Evolutionary conservation across 1,140 invertebrate species (phyloP).

Genomic region (Pomacea maculata): DNA sequence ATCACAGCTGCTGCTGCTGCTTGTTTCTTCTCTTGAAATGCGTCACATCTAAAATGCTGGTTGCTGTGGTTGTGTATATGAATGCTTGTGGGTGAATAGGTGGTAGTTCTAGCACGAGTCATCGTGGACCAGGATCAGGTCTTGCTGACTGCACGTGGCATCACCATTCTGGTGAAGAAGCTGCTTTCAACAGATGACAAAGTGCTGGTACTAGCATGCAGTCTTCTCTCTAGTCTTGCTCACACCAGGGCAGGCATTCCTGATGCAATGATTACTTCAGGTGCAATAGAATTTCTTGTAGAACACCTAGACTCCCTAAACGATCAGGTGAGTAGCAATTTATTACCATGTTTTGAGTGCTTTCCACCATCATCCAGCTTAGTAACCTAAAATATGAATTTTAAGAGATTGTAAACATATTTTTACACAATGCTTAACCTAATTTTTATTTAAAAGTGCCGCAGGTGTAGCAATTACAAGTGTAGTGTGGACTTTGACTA

Average conservation of each 20-base stretch:
- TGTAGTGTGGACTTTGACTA: too few relatives aligned
- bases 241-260: conserved; percentile 65
- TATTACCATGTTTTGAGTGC: too few relatives aligned
- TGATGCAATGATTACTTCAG: conserved; percentile 64
- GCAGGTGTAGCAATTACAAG: too few relatives aligned
- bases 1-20: background rate
- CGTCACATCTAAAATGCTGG: too few relatives aligned
- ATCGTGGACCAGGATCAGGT: conserved; percentile 63
- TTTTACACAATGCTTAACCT: too few relatives aligned
- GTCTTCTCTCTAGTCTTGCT: conserved; percentile 61
- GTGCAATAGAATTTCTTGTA: conserved; percentile 59
- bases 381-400: too few relatives aligned
- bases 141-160: conserved; percentile 58
- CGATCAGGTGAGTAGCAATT: conserved; percentile 38
- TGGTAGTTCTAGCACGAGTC: conserved; percentile 63
- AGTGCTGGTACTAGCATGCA: conserved; percentile 57
- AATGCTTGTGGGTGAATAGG: conserved; percentile 39
- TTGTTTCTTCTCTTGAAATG: background rate
- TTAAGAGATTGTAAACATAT: too few relatives aligned
- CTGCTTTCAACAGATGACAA: conserved; percentile 55
- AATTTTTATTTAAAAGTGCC: too few relatives aligned
- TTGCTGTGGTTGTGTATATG: too few relatives aligned
- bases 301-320: conserved; percentile 49
- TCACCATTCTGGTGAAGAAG: conserved; percentile 56
- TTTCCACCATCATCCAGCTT: too few relatives aligned